These are phyloP conservation scores for Amazona guildingii DNA, from an alignment of 2,113 vertebrate species.

Conservation along the genomic window DNA sequence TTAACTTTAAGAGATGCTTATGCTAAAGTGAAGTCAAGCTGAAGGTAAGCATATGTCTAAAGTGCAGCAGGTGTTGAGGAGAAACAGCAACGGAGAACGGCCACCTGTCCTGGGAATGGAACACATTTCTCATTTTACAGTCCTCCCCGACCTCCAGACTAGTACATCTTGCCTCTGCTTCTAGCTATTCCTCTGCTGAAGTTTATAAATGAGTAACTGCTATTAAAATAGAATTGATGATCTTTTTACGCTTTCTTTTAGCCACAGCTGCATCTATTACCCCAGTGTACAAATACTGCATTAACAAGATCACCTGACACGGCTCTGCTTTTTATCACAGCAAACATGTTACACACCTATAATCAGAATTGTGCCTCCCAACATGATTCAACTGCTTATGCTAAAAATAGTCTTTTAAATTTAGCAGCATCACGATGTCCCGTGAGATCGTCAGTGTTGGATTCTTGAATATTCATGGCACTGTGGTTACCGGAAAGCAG, in stretches of 20 bases:
- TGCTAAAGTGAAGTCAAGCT: background rate
- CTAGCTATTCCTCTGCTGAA: background rate
- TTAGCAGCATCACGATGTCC: constrained; percentile 15
- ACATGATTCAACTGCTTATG: background rate
- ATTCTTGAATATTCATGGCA: background rate
- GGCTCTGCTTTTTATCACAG: constrained; percentile 30
- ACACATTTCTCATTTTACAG: background rate
- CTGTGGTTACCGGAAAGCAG: background rate
- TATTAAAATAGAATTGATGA: background rate
- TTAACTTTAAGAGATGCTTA: background rate
- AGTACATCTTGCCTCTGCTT: constrained; percentile 1
- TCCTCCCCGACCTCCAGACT: background rate
- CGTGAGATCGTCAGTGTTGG: rapidly evolving
- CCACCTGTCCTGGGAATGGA: background rate
- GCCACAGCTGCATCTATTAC: constrained; percentile 43
- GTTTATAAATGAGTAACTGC: constrained; percentile 39
- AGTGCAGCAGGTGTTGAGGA: constrained; percentile 9
- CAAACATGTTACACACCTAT: background rate
- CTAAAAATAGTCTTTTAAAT: constrained; percentile 45
- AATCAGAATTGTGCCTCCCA: constrained; percentile 35
- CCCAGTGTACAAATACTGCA: background rate
- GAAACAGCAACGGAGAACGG: background rate
- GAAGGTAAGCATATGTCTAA: background rate
- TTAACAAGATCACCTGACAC: constrained; percentile 40
- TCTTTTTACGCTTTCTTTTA: background rate